Conservation (phyloP, 2,113 vertebrate genomes). For the Dendropsophus ebraccatus region DNA sequence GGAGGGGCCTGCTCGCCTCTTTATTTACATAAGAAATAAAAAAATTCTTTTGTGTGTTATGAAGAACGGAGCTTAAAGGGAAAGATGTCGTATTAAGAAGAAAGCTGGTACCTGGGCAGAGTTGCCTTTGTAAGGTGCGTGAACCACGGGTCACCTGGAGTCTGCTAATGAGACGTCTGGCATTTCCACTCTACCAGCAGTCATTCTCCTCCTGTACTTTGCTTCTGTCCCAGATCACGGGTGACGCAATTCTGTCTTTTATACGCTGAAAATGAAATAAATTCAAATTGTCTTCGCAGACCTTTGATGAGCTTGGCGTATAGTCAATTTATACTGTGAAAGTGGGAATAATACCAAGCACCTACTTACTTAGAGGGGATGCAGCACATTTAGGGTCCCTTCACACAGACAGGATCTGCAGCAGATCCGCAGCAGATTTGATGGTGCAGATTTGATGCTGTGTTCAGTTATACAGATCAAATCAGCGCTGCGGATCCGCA, state of each 20-base stretch:
- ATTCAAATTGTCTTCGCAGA: not conserved
- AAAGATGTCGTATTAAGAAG: not conserved
- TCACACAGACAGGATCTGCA: too few species aligned
- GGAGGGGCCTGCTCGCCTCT: not conserved
- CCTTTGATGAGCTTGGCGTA: not conserved
- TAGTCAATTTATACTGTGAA: not conserved
- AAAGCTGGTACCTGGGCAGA: constrained; percentile 22
- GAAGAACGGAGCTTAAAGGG: not conserved
- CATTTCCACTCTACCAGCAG: constrained; percentile 16
- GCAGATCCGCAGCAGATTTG: too few species aligned
- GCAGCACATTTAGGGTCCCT: too few species aligned
- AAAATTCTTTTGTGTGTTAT: not conserved
- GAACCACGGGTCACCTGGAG: constrained; percentile 40
- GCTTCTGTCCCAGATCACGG: not conserved
- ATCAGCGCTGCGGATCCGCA: not conserved
- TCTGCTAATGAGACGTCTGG: constrained; percentile 51
- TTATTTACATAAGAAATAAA: not conserved
- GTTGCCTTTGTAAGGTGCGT: not conserved
- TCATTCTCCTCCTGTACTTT: not conserved
- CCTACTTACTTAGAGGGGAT: too few species aligned
- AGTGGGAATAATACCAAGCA: not conserved
- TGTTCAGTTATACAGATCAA: not conserved
- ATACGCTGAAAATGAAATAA: not conserved
- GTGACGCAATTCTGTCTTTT: too few species aligned
- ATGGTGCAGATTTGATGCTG: too few species aligned